Base-by-base conservation (phyloP, 2,888 invertebrate genomes). In the Agrochola litura region DNA sequence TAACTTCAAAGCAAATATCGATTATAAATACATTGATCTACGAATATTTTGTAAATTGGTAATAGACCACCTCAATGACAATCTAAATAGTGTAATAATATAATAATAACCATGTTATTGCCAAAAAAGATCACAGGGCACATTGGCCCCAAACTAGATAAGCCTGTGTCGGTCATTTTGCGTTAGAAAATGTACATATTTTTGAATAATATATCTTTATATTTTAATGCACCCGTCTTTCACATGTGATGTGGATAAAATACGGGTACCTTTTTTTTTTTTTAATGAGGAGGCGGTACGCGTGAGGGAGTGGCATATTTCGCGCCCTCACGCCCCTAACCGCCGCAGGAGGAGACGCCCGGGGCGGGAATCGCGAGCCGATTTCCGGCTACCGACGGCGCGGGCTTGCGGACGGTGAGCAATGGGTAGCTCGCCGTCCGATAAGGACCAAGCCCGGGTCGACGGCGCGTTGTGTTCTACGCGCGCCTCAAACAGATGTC, bases 1-100 rank as follows among this genome's bases (percentile, higher is more conserved):
- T 60, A 41, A 73, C 22, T 61, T 16, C 46, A 68, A 84, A 74
- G 46, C 79, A 86, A 37, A 79, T 73, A 86, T 64, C 9, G 19
- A 54, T 64, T 69, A 77, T 37, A 73, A 56, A 58, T 73, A 69
- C 25, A n/a, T 54, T 46, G 30, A 22, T 54, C 6, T 30, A 30
- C 10, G 19, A n/a, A 46, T 70, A n/a, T 46, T 56, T 61, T 63
- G n/a, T 71, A 19, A 19, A 22, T 37, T 8, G 30, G 60, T 30
- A 52, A 37, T 37, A 37, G 19, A 30, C 12, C 37, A 66, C n/a
- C 12, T 56, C 8, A 60, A 49, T 52, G 19, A 14, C 30, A 63
- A 70, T 74, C 22, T 46, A 37, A 41, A 58, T 78, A 72, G 19
- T 41, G 12, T 68, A 60, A 10, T 61, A n/a, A 56, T 37, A 25